Evolutionary conservation across 2,113 vertebrate species (phyloP).

Genomic region (Piprites chloris): DNA sequence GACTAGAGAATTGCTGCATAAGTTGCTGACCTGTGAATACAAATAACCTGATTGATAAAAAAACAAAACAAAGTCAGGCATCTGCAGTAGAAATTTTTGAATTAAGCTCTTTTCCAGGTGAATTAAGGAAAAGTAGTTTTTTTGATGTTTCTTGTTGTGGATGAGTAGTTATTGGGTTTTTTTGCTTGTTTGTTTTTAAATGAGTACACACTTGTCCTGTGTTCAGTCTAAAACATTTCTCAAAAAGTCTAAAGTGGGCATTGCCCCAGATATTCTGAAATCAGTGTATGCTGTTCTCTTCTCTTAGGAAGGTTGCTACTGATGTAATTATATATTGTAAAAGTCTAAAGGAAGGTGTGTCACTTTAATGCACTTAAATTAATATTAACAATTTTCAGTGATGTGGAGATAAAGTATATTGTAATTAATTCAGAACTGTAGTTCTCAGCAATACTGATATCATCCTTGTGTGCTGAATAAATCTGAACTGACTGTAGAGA

Average conservation of each 20-base stretch:
- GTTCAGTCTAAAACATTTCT: background rate
- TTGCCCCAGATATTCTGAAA: background rate
- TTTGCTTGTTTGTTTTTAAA: background rate
- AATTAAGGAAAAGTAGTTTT: background rate
- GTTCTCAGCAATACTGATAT: background rate
- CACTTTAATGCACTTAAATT: background rate
- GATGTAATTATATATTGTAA: background rate
- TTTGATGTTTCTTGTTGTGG: accelerated
- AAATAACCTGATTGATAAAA: background rate
- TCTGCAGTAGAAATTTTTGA: background rate
- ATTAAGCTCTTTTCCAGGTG: background rate
- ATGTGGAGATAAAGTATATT: background rate
- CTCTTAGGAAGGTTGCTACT: background rate
- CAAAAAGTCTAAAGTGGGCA: background rate
- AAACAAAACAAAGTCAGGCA: background rate
- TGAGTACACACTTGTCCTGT: background rate
- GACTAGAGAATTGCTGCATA: background rate
- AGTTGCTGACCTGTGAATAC: background rate
- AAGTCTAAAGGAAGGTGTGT: background rate
- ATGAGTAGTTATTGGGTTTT: background rate
- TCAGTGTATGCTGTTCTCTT: background rate
- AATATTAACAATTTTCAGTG: background rate
- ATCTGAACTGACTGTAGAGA: slow-evolving; percentile 36
- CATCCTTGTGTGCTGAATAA: background rate
- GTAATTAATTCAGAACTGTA: background rate